These are phyloP conservation scores for Otolemur crassicaudatus DNA, from an alignment of 2,797 vertebrate species.

Conservation along the genomic window DNA sequence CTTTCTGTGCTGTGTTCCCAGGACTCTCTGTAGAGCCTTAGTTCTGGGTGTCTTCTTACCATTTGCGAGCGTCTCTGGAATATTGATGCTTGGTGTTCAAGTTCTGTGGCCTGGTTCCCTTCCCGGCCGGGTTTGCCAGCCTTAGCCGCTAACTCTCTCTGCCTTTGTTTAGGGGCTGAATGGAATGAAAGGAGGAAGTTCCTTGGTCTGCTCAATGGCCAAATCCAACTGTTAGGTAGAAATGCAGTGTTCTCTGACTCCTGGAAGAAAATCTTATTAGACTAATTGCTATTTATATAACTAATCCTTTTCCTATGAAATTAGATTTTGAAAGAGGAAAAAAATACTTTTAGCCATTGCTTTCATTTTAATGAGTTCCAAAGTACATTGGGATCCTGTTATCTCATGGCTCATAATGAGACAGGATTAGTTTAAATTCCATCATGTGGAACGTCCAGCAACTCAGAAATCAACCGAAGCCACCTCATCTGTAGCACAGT, in stretches of 20 bases:
- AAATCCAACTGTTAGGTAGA: constrained; percentile 69
- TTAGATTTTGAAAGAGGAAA: constrained; percentile 81
- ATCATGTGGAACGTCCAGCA: background rate
- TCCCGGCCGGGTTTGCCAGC: background rate
- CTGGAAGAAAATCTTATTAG: constrained; percentile 82
- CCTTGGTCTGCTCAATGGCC: constrained; percentile 81
- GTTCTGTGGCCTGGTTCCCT: background rate
- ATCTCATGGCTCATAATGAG: background rate
- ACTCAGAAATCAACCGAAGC: background rate
- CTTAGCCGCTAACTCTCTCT: constrained; percentile 64
- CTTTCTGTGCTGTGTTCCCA: background rate
- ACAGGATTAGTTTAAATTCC: background rate
- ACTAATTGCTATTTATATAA: constrained; percentile 87
- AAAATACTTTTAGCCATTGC: background rate
- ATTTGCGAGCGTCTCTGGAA: background rate
- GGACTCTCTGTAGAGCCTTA: background rate
- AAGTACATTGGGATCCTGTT: constrained; percentile 41
- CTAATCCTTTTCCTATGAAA: constrained; percentile 78
- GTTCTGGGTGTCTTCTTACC: background rate
- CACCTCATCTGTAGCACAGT: background rate
- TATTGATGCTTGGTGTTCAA: background rate
- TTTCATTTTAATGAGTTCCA: constrained; percentile 67
- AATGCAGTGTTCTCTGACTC: constrained; percentile 79
- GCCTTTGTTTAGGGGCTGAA: constrained; percentile 72
- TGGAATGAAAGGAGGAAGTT: constrained; percentile 75